Evolutionary conservation across 2,888 invertebrate genomes (phyloP), one percentile per base, ranked within the genome.

Genomic region (Nematopogon swammerdamellus): DNA sequence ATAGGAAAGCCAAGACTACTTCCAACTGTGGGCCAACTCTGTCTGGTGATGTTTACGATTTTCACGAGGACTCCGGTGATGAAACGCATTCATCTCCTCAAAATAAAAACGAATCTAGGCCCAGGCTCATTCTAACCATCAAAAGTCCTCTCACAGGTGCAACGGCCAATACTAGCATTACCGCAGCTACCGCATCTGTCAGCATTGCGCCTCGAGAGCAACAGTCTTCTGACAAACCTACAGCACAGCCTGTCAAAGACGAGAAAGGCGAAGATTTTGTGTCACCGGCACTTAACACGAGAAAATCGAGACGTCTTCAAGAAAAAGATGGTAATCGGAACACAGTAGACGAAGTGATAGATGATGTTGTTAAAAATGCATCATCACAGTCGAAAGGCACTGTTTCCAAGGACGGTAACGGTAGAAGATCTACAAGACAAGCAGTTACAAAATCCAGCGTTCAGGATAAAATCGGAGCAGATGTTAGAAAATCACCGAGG

Each of bases 31-130:
- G 79, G 55, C 80, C 82, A 53, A 82, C 76, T 57, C 70, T 82
- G 47, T 82, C 86, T 1, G 86, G 89, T 10, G 95, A 95, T 62
- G 85, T 95, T 2, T 95, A 95, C 63, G 95, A 95, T 65, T 95
- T 95, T 64, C 88, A 91, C 57, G 95, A 95, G 63, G 95, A 95
- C 65, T 91, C 92, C 4, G 89, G 89, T 43, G 94, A 95, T 61
- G 91, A 91, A 62, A 81, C 76, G 14, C 65, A 76, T 30, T 62
- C 67, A 45, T 68, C 72, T 17, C 62, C 70, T 20, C 55, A 51
- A 14, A 72, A 66, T 55, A 81, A 75, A 60, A 69, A 65, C 45
- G 84, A 85, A 61, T 69, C 80, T 50, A 82, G 92, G 18, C 92
- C 92, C 0, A 80, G 92, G 43, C 71, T 92, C 45, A 91, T 92